Evolutionary conservation across 2,797 vertebrate species (phyloP).

Genomic region (Bucorvus abyssinicus): DNA sequence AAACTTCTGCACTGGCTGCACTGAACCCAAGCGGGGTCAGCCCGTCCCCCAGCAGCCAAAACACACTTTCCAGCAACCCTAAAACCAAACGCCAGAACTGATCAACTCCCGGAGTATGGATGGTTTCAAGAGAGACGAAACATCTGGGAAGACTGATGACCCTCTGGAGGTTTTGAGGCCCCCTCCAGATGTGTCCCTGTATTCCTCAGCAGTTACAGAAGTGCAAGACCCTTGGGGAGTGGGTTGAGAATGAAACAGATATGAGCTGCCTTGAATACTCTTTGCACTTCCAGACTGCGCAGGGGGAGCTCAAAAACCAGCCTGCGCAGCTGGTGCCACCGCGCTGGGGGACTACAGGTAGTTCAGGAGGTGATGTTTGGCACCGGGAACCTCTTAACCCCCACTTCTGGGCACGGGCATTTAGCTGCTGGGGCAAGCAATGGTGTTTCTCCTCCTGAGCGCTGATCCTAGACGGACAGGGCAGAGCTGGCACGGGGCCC

Average conservation of each 20-base stretch:
- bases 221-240: rapidly evolving
- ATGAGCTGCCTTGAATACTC: rapidly evolving
- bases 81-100: neutral
- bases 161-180: neutral
- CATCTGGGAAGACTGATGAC: neutral
- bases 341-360: neutral
- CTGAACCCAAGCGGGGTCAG: neutral
- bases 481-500: neutral
- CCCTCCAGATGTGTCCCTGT: neutral
- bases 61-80: neutral
- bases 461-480: neutral
- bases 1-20: neutral
- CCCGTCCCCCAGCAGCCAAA: neutral
- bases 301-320: neutral
- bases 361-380: neutral
- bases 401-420: neutral
- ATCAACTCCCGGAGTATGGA: neutral
- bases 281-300: neutral
- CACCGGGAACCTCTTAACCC: neutral
- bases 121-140: neutral
- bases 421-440: neutral
- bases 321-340: neutral
- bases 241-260: neutral
- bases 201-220: neutral
- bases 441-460: neutral